These are phyloP conservation scores for Tachysurus vachellii DNA, from an alignment of 2,113 vertebrate genomes.

Conservation along the genomic window DNA sequence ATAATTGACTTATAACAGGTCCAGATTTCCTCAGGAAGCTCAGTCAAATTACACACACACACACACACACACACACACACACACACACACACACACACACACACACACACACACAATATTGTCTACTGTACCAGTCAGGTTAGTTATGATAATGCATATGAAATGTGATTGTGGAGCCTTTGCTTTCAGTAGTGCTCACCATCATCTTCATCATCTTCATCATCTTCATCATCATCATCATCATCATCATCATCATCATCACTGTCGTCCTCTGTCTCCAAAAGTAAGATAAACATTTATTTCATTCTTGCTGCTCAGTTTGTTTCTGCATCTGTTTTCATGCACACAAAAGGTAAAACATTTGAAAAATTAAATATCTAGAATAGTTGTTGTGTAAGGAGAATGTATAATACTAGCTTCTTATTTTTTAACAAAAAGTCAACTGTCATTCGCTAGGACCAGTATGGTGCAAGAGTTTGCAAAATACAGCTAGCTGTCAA, in stretches of 20 bases:
- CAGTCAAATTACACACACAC: slow-evolving; percentile 15
- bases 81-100: not conserved
- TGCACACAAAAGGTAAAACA: not conserved
- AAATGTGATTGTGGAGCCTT: not conserved
- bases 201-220: not conserved
- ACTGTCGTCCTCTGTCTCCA: not conserved
- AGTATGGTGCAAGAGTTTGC: slow-evolving; percentile 20
- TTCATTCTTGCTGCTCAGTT: not conserved
- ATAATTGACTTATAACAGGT: slow-evolving; percentile 27
- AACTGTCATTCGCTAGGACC: not conserved
- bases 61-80: slow-evolving; percentile 13
- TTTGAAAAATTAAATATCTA: not conserved
- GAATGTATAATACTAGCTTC: not conserved
- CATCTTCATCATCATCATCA: not conserved
- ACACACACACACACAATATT: slow-evolving; percentile 8
- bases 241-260: not conserved
- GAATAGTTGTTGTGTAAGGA: not conserved
- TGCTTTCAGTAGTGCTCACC: not conserved
- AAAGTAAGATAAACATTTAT: not conserved
- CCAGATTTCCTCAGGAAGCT: slow-evolving; percentile 27
- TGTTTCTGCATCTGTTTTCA: not conserved
- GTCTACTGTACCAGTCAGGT: not conserved
- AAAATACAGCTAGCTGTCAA: slow-evolving; percentile 14
- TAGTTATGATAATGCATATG: not conserved
- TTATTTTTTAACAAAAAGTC: not conserved